Base-by-base conservation (phyloP, 2,888 invertebrate genomes). In the Eristalis arbustorum region DNA sequence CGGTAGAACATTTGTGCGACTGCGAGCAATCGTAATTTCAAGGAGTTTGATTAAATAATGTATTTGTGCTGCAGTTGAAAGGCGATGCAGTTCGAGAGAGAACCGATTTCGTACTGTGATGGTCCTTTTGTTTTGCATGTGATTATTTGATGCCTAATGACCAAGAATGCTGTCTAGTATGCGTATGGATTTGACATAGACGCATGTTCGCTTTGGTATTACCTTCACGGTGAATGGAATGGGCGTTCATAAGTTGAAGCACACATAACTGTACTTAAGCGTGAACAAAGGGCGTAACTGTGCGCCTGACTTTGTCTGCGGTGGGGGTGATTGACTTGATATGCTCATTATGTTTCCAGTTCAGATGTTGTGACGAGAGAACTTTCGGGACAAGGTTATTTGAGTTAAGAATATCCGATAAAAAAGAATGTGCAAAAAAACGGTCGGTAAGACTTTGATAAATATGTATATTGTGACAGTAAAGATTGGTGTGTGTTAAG, bases 41-140 rank as follows among this genome's bases (percentile, higher is more conserved):
- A 81, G 71, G 57, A 85, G 56, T 77, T 85, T 77, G 74, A 74
- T 85, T 85, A 71, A 85, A 85, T 81, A 85, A 81, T 80, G 72
- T 23, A 77, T 81, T 25, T 22, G 62, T 13, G 31, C 14, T 49
- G 37, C 2, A 56, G 64, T 23, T 40, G 34, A n/a, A 10, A 22
- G n/a, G n/a, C 13, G 14, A 37, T 22, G 37, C 2, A 0, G 25
- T 59, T 25, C 59, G 25, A 23, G 11, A 10, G 25, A 25, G 25
- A 18, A 18, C 14, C 4, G 42, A n/a, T 18, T 18, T 8, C 49
- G 37, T 18, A 49, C 49, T 18, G 49, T 49, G 49, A n/a, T 0
- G 8, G 6, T 49, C 18, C 49, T 18, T 49, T 49, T 49, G 49
- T 49, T 49, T 49, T 49, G 49, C 8, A 49, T 49, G 49, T 18